These are phyloP conservation scores for Noctua comes DNA, from an alignment of 2,888 invertebrate species.

Conservation along the genomic window DNA sequence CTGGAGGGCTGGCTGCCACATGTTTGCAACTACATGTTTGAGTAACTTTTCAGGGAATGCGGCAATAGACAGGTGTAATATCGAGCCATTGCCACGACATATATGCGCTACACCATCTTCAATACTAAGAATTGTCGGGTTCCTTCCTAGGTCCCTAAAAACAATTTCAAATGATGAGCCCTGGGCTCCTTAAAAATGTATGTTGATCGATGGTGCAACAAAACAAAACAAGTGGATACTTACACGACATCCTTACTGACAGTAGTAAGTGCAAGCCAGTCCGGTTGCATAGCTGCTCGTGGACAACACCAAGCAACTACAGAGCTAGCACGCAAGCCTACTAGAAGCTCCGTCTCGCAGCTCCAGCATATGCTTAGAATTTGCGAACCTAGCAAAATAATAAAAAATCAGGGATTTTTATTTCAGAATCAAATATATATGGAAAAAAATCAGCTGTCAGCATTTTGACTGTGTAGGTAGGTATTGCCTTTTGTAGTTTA, in stretches of 20 bases:
- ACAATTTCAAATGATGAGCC: neutral
- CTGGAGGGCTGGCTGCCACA: constrained; percentile 96
- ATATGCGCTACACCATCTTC: constrained; percentile 96
- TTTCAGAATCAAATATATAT: neutral
- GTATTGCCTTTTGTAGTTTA: no score
- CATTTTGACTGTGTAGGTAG: no score
- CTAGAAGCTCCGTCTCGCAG: constrained; percentile 84
- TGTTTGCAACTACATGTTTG: constrained; percentile 92
- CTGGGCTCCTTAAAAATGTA: no score
- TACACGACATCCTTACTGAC: constrained; percentile 85
- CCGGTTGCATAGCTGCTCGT: constrained; percentile 82
- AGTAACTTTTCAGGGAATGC: constrained; percentile 92
- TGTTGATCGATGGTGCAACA: neutral
- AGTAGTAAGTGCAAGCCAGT: constrained; percentile 85
- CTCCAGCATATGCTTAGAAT: constrained; percentile 87
- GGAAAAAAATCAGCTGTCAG: no score
- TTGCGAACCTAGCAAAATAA: constrained; percentile 79
- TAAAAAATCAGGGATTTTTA: neutral
- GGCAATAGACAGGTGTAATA: constrained; percentile 93
- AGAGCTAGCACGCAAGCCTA: constrained; percentile 85
- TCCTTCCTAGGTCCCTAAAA: constrained; percentile 95
- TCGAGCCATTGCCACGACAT: constrained; percentile 96
- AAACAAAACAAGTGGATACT: constrained; percentile 53
- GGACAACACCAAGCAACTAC: constrained; percentile 88
- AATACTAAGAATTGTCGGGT: constrained; percentile 95